Base-by-base conservation (phyloP, 2,888 invertebrate species). In the Lasioglossum figueresi region DNA sequence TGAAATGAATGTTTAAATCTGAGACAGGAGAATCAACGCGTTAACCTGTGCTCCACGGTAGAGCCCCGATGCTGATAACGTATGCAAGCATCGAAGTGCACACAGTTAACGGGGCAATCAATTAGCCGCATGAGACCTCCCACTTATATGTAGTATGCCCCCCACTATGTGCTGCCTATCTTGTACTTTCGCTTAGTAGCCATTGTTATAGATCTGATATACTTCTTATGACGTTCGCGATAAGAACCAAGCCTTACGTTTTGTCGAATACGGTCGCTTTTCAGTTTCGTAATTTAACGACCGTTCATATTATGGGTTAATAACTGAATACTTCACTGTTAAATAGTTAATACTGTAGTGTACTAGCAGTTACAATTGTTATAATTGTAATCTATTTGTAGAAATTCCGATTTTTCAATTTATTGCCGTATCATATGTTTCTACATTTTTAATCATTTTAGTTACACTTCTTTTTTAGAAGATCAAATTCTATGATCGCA, bases 181-280 rank as follows among this genome's bases (percentile, higher is more conserved):
- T 31, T 31, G 27, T 63, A 63, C 31, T 31, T 63, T 63, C 31
- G 63, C 63, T 63, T 31, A 31, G 63, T 31, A 63, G 63, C 63
- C 63, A 63, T 63, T 63, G 31, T 63, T 63, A 63, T 1, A 16
- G 63, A 63, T 63, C 63, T 63, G 63, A 63, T 63, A 63, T 27
- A 31, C 16, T 6, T 31, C 63, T 31, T 27, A 63, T 63, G 16
- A 63, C 31, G 63, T 16, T 31, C 63, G 63, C 31, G 31, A 63
- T 63, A 63, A 63, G 63, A 63, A 31, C 16, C 16, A 16, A 16
- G 5, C 31, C 27, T 63, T 63, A 31, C 31, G 12, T 31, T 63
- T 31, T 16, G 27, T 0, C 16, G 1, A 63, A 14, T 31, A 31
- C 16, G 4, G 31, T 31, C 63, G 63, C 16, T 2, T 31, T 31